Conservation (phyloP, 2,797 vertebrate genomes). For the Pipistrellus kuhlii region DNA sequence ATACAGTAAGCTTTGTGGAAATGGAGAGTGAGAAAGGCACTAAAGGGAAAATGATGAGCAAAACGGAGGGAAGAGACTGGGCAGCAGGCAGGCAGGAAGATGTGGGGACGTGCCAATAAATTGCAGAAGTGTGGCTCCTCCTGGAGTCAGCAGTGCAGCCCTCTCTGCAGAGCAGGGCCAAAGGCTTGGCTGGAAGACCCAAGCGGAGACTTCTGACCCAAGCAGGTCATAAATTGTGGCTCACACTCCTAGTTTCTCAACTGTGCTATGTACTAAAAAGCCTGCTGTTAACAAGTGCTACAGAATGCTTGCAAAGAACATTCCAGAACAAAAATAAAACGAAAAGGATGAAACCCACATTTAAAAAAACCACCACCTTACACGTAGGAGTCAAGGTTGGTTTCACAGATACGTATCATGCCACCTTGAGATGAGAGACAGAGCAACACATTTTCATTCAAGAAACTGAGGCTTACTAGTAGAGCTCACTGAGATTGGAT, state of each 20-base stretch:
- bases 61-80: not conserved
- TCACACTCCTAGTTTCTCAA: not conserved
- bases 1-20: not conserved
- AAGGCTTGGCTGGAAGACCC: not conserved
- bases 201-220: not conserved
- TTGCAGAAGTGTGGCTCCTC: not conserved
- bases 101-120: not conserved
- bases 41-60: not conserved
- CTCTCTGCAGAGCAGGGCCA: not conserved
- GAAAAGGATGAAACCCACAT: not conserved
- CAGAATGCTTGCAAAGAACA: constrained; percentile 3
- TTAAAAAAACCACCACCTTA: not conserved
- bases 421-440: not conserved
- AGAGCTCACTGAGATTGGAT: not conserved
- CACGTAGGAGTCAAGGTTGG: not conserved
- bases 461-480: not conserved
- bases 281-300: not conserved
- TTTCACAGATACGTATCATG: not conserved
- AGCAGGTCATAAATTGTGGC: not conserved
- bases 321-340: constrained; percentile 45
- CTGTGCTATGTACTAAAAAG: not conserved
- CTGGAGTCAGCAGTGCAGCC: not conserved
- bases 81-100: not conserved
- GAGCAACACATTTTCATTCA: not conserved
- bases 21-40: not conserved